phyloP scores from a whole-genome alignment of 2,113 vertebrate genomes.

The Gracilinanus agilis region DNA sequence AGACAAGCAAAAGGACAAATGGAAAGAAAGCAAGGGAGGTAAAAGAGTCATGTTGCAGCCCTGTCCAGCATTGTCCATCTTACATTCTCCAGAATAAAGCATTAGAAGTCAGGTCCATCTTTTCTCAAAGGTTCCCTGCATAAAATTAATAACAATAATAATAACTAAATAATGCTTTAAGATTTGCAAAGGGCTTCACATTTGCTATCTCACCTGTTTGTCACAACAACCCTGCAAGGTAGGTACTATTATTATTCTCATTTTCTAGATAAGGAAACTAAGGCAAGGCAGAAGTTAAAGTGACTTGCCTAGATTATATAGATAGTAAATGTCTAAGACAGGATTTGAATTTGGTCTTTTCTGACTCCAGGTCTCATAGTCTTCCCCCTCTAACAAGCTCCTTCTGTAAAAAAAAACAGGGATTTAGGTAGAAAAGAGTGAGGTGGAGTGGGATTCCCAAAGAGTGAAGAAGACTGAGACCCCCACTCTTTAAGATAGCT shows the following conservation, averaged over 20 bases:
- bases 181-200: background rate
- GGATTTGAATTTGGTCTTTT: background rate
- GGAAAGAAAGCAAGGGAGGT: background rate
- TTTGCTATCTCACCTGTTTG: background rate
- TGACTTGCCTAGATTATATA: background rate
- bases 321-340: background rate
- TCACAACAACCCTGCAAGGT: background rate
- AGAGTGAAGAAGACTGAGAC: background rate
- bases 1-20: slow-evolving; percentile 4
- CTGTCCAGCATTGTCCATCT: background rate
- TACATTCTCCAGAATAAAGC: background rate
- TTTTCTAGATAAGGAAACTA: background rate
- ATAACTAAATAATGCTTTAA: background rate
- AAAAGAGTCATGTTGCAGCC: background rate
- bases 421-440: background rate
- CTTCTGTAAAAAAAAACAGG: background rate
- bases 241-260: background rate
- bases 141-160: background rate
- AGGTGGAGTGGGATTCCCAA: background rate
- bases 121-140: background rate
- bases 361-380: background rate
- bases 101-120: background rate
- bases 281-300: background rate
- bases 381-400: background rate
- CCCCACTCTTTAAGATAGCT: background rate